phyloP scores from a whole-genome alignment of 2,113 vertebrate species.

The Elgaria multicarinata region DNA sequence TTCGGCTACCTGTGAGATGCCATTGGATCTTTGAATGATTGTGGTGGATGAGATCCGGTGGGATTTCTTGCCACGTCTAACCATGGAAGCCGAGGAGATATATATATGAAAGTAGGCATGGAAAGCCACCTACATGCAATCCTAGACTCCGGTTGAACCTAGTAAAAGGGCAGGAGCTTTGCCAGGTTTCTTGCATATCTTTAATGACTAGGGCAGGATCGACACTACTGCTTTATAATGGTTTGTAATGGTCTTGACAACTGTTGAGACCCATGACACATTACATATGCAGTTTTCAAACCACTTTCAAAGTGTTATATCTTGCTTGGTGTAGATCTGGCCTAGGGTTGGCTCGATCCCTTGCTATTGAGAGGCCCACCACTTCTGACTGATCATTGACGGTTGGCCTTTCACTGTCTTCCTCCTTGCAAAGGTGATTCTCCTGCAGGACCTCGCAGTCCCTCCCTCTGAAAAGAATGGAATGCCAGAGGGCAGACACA shows the following conservation, averaged over 20 bases:
- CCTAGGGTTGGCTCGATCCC: background rate
- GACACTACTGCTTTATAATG: no score
- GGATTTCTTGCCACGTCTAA: background rate
- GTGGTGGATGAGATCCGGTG: no score
- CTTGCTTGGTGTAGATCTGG: no score
- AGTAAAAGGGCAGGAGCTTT: background rate
- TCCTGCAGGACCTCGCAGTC: background rate
- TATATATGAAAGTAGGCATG: background rate
- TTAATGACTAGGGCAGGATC: background rate
- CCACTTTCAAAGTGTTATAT: no score
- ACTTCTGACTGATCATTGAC: background rate
- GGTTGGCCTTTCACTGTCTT: background rate
- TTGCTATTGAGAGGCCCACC: background rate
- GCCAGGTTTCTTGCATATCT: background rate
- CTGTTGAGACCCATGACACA: no score
- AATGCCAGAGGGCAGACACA: conserved; percentile 21
- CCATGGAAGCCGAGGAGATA: background rate
- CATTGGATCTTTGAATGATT: background rate
- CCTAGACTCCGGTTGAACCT: background rate
- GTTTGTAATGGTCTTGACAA: no score
- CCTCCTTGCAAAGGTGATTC: background rate
- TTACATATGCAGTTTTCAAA: no score
- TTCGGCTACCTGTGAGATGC: no score
- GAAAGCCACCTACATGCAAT: no score
- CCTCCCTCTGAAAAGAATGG: conserved; percentile 9